A percentile compares a stretch with the other conserved stretches of the same genome.
Evolutionary conservation across 2,797 vertebrate species (phyloP).

Genomic region (Sebastes vulpes): DNA sequence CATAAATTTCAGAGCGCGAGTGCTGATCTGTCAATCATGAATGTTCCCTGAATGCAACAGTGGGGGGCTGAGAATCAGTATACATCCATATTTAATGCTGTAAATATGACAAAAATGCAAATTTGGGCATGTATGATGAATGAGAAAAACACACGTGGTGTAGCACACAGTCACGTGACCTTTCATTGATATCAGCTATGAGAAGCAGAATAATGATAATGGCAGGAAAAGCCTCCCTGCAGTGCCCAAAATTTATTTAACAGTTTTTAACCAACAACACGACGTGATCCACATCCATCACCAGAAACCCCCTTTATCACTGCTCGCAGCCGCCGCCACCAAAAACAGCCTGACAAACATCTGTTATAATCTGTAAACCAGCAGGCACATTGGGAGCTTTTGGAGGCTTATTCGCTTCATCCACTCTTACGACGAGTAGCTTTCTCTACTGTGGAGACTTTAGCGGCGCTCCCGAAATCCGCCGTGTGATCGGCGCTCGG

Average conservation of each 20-base stretch:
- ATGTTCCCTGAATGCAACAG: slow-evolving; percentile 34
- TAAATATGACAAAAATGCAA: slow-evolving; percentile 36
- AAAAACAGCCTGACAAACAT: slow-evolving; percentile 49
- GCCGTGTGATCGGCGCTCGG: slow-evolving; percentile 34
- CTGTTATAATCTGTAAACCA: slow-evolving; percentile 60
- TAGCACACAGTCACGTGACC: not conserved
- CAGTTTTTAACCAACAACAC: not conserved
- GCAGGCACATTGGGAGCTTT: slow-evolving; percentile 52
- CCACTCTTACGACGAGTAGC: slow-evolving; percentile 42
- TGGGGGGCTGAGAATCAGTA: not conserved
- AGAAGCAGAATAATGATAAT: not conserved
- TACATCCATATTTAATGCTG: slow-evolving; percentile 49
- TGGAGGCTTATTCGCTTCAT: slow-evolving; percentile 54
- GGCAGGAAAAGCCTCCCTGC: not conserved
- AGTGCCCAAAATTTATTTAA: not conserved
- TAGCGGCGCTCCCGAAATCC: slow-evolving; percentile 45
- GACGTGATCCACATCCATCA: slow-evolving; percentile 1
- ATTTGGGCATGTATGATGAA: slow-evolving; percentile 25
- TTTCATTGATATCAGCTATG: not conserved
- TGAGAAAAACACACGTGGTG: not conserved
- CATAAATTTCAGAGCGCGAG: slow-evolving; percentile 70
- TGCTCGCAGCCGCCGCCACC: slow-evolving; percentile 13
- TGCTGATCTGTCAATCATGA: slow-evolving; percentile 74
- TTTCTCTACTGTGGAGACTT: slow-evolving; percentile 24
- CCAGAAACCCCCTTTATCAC: slow-evolving; percentile 34